phyloP scores from a whole-genome alignment of 2,113 vertebrate species.

The Bothrops jararaca region DNA sequence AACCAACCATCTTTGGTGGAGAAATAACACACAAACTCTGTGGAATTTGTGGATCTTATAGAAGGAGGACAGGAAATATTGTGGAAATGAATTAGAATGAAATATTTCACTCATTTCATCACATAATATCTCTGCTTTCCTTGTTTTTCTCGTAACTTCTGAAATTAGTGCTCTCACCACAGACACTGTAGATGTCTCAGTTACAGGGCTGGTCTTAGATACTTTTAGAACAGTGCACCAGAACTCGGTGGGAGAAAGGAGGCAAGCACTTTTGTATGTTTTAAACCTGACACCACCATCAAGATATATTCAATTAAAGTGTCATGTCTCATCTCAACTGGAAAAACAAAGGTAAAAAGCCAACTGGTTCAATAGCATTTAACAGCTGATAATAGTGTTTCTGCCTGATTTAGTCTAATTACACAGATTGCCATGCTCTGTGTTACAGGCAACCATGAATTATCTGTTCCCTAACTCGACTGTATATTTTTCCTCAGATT shows the following conservation, averaged over 20 bases:
- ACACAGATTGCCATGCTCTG: constrained; percentile 52
- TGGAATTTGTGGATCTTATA: neutral
- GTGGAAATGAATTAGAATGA: neutral
- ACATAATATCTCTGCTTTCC: neutral
- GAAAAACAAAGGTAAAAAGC: constrained; percentile 66
- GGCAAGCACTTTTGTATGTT: constrained; percentile 50
- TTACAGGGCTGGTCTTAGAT: constrained; percentile 8
- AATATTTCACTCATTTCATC: neutral
- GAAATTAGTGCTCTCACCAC: neutral
- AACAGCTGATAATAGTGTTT: constrained; percentile 68
- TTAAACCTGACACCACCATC: constrained; percentile 57
- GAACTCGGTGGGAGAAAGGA: constrained; percentile 34
- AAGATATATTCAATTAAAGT: constrained; percentile 63
- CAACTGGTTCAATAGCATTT: constrained; percentile 57
- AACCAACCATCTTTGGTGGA: neutral
- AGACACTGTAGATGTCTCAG: neutral
- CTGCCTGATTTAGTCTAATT: constrained; percentile 67
- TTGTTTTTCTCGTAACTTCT: neutral
- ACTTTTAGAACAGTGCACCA: constrained; percentile 54
- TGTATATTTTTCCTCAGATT: constrained; percentile 44
- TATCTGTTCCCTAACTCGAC: constrained; percentile 61
- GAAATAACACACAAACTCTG: neutral
- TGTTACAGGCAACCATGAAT: constrained; percentile 67
- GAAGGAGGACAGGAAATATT: neutral
- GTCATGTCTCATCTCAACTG: constrained; percentile 60